Conservation (phyloP, 2,113 vertebrate species). For the Drymodes brunneopygia region DNA sequence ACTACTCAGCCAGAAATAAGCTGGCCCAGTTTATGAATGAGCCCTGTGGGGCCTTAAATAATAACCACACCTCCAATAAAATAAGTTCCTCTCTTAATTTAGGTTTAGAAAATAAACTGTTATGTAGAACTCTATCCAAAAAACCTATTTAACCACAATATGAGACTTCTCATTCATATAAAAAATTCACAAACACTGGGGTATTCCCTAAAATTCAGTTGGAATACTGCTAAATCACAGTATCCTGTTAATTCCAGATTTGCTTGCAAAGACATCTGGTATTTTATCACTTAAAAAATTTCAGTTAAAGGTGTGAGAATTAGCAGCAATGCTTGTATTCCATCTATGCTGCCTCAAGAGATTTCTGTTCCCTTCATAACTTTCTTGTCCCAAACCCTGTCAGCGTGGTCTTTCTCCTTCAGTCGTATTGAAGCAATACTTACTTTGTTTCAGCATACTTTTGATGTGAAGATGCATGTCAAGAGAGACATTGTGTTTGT, state of each 20-base stretch:
- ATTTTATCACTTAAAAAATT: neutral
- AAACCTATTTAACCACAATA: neutral
- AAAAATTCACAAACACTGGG: neutral
- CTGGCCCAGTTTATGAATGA: neutral
- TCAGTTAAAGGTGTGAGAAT: neutral
- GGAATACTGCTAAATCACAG: neutral
- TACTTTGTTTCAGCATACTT: neutral
- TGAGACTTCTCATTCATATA: neutral
- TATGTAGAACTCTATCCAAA: neutral
- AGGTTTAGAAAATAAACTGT: neutral
- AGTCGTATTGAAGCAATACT: neutral
- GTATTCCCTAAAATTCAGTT: neutral
- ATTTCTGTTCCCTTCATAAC: neutral
- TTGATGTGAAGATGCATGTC: neutral
- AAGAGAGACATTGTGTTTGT: neutral
- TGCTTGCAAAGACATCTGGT: neutral
- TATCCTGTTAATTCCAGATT: neutral
- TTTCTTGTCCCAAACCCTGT: neutral
- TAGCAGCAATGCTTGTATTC: neutral
- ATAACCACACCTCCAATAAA: neutral
- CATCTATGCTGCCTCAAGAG: neutral
- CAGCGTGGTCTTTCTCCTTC: neutral
- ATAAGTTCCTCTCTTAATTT: neutral
- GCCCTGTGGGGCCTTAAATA: neutral
- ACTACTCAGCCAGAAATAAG: neutral